These are phyloP conservation scores for Watsonalla binaria DNA, from an alignment of 2,888 invertebrate species.

Conservation along the genomic window DNA sequence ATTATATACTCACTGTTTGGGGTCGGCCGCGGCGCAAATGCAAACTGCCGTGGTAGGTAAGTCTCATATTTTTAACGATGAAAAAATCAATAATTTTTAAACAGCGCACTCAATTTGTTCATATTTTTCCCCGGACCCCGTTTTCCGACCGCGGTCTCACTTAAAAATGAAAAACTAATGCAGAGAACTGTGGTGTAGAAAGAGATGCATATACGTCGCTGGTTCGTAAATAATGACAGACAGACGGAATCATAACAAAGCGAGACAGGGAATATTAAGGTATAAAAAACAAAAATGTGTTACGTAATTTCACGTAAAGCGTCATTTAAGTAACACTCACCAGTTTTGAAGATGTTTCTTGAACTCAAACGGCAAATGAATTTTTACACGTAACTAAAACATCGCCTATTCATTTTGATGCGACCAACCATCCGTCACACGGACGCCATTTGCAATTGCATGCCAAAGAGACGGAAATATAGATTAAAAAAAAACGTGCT, in stretches of 20 bases:
- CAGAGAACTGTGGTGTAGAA: constrained; percentile 63
- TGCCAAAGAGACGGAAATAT: neutral
- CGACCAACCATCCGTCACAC: constrained; percentile 55
- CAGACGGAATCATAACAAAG: constrained; percentile 69
- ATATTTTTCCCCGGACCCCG: constrained; percentile 70
- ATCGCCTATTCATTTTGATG: constrained; percentile 61
- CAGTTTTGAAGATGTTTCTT: constrained; percentile 17
- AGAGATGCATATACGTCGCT: constrained; percentile 63
- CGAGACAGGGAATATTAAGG: constrained; percentile 54
- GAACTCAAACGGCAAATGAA: constrained; percentile 23
- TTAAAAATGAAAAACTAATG: constrained; percentile 74
- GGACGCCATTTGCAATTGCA: constrained; percentile 63
- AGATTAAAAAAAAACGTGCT: neutral
- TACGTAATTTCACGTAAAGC: constrained; percentile 37
- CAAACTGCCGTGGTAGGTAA: constrained; percentile 42
- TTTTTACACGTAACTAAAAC: constrained; percentile 40
- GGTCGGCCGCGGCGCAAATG: constrained; percentile 43
- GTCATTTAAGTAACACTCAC: constrained; percentile 17
- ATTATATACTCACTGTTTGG: constrained; percentile 50
- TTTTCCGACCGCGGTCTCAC: constrained; percentile 54
- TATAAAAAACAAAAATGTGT: constrained; percentile 50
- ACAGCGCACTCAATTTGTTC: constrained; percentile 68
- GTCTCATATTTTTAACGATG: constrained; percentile 61
- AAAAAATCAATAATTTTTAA: constrained; percentile 77
- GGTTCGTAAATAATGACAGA: constrained; percentile 70